These are phyloP conservation scores for Umimayanthus chanpuru DNA, from an alignment of 92 coral and sea anemone genomes.

Conservation along the genomic window DNA sequence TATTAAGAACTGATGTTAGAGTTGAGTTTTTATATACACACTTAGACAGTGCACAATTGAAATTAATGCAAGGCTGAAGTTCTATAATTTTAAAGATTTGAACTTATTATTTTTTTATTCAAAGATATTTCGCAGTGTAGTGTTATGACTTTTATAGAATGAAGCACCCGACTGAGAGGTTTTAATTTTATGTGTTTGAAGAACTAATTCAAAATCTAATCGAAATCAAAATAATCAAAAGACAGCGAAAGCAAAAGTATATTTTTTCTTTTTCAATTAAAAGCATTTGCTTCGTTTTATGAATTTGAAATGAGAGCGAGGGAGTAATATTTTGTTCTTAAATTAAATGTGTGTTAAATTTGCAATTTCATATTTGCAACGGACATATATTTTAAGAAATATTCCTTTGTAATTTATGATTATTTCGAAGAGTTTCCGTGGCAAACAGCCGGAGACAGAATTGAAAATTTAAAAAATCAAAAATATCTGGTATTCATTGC, in stretches of 20 bases:
- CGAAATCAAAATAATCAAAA: background rate
- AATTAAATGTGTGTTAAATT: background rate
- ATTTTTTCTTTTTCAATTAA: too few species aligned
- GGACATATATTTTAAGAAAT: too few species aligned
- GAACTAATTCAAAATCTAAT: too few species aligned
- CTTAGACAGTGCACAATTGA: background rate
- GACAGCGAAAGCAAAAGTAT: background rate
- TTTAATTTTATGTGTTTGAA: background rate
- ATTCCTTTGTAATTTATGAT: background rate
- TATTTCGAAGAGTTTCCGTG: background rate
- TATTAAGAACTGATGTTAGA: background rate
- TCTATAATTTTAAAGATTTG: background rate
- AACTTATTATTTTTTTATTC: too few species aligned
- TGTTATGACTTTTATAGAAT: too few species aligned
- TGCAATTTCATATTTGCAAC: too few species aligned
- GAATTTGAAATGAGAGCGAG: background rate
- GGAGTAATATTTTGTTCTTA: background rate
- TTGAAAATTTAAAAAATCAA: too few species aligned
- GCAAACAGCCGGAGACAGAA: too few species aligned
- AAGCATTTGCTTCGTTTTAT: too few species aligned
- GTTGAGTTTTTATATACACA: background rate
- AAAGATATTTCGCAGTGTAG: too few species aligned
- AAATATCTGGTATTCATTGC: too few species aligned
- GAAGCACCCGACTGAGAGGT: background rate
- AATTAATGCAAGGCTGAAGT: background rate